Conservation (phyloP, 2,797 vertebrate genomes). For the Hypotaenidia philippensis region DNA sequence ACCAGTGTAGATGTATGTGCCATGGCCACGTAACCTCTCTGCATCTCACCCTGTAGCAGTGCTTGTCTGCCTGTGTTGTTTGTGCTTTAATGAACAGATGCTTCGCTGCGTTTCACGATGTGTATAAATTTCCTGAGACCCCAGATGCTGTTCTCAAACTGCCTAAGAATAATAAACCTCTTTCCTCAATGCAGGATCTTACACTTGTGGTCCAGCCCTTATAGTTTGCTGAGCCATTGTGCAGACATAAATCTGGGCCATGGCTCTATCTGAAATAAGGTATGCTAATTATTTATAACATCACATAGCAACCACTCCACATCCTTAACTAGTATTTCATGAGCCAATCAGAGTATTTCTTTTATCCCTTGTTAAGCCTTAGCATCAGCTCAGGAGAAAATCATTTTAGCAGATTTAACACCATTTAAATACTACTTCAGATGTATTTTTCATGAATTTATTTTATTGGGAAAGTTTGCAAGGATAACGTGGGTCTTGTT, state of each 20-base stretch:
- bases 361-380: conserved; percentile 66
- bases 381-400: conserved; percentile 68
- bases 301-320: conserved; percentile 58
- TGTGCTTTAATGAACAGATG: conserved; percentile 42
- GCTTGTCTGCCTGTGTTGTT: conserved; percentile 7
- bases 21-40: background rate
- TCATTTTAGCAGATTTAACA: conserved; percentile 68
- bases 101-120: background rate
- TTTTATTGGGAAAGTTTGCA: conserved; percentile 49
- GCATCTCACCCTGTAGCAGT: background rate
- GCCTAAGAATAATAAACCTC: conserved; percentile 38
- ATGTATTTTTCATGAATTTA: conserved; percentile 58
- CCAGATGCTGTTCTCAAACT: conserved; percentile 38
- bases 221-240: conserved; percentile 59
- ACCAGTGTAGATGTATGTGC: background rate
- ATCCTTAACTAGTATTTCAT: conserved; percentile 67
- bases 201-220: background rate
- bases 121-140: conserved; percentile 30
- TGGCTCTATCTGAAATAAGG: conserved; percentile 63
- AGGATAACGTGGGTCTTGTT: conserved; percentile 1
- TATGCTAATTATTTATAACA: conserved; percentile 75
- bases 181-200: conserved; percentile 23
- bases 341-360: conserved; percentile 67
- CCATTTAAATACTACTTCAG: conserved; percentile 59
- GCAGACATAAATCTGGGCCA: conserved; percentile 55